Evolutionary conservation across 2,888 invertebrate species (phyloP), one percentile per base, ranked within the genome.

Genomic region (Artemia sinica): DNA sequence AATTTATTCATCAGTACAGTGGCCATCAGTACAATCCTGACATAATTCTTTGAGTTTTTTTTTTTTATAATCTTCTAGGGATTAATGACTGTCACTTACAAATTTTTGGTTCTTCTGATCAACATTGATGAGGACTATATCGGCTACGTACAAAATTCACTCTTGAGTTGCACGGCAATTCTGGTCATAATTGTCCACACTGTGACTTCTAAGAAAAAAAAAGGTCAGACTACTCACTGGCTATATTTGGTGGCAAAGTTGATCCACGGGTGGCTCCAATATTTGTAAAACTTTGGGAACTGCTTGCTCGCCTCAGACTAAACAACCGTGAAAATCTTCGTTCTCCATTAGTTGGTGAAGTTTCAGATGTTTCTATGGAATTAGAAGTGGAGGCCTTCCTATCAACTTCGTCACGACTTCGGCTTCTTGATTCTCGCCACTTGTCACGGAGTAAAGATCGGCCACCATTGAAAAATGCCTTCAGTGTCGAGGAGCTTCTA

Each of bases 261-360:
- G 58, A 58, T 18, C 58, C 58, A n/a, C 58, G n/a, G 58, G 14
- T 58, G 8, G 58, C 14, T 58, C 58, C 58, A 9, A 58, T 58
- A n/a, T n/a, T 58, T 18, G 58, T 18, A 58, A 58, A 58, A 18
- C 58, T 58, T 58, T 58, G 58, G 7, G 58, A 14, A 10, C 58
- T 58, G 10, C 18, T 58, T 8, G 70, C 81, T 71, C 90, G 82
- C 63, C 91, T 81, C 72, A 91, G 88, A 75, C 90, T 91, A 81
- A 91, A 92, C 90, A 91, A 91, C 73, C 92, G 82, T 50, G 90
- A 86, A 67, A 91, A 82, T 70, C 88, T 82, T 71, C 89, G 88
- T 67, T 79, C 76, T 73, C 86, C 84, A 67, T 85, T 83, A 73
- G 85, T 83, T 76, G 83, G 83, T 13, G 79, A 51, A n/a, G n/a